Evolutionary conservation across 2,797 vertebrate genomes (phyloP).

Genomic region (Percopsis omiscomaycus): DNA sequence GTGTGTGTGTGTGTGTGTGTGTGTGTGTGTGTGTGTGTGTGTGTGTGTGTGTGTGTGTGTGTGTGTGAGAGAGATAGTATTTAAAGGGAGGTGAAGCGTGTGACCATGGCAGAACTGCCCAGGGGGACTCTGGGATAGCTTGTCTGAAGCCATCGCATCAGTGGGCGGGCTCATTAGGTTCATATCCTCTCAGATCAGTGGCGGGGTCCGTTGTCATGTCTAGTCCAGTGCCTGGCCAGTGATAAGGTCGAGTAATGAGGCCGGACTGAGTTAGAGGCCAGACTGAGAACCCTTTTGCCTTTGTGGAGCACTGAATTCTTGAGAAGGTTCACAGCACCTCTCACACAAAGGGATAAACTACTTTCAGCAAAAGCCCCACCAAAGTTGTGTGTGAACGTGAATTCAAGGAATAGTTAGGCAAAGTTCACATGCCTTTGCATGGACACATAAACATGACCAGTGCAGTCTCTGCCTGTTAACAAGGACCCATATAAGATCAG

Average conservation of each 20-base stretch:
- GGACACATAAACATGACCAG: background rate
- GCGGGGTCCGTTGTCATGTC: conserved; percentile 75
- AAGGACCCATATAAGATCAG: too few species aligned
- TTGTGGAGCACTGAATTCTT: conserved; percentile 6
- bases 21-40: too few species aligned
- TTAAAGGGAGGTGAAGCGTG: conserved; percentile 64
- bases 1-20: too few species aligned
- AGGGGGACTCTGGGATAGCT: conserved; percentile 70
- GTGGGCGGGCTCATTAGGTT: conserved; percentile 80
- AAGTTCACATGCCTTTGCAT: background rate
- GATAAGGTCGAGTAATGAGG: conserved; percentile 81
- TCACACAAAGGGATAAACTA: background rate
- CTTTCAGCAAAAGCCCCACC: background rate
- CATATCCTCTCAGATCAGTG: conserved; percentile 79
- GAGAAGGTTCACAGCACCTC: conserved; percentile 9
- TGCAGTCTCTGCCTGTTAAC: too few species aligned
- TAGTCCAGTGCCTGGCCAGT: conserved; percentile 71
- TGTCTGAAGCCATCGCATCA: conserved; percentile 80
- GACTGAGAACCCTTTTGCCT: conserved; percentile 42
- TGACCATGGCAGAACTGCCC: conserved; percentile 66
- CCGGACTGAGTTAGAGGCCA: conserved; percentile 60
- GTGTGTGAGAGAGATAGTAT: background rate
- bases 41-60: too few species aligned
- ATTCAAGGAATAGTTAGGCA: too few species aligned
- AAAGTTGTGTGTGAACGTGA: background rate